Base-by-base conservation (phyloP, 2,888 invertebrate genomes). In the Autographa pulchrina region DNA sequence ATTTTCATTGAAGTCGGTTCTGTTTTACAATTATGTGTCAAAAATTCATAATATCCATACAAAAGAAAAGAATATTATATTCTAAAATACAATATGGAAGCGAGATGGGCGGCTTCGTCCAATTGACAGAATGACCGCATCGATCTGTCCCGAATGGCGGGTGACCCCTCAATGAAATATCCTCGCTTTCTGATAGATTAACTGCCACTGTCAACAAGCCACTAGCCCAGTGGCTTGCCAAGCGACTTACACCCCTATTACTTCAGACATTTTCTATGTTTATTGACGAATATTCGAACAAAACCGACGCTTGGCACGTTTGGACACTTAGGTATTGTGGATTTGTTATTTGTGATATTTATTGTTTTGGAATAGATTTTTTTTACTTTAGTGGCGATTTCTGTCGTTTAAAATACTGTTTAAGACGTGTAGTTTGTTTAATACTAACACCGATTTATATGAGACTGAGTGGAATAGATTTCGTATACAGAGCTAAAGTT, bases 151-250 rank as follows among this genome's bases (percentile, higher is more conserved):
- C 43, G 68, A 62, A 78, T 70, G 75, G 59, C 60, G 69, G 59
- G 72, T 65, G 74, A 35, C 70, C 77, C 70, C 72, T 74, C 73
- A 68, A 41, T 75, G 77, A 78, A 84, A 84, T 81, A 81, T 78
- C 77, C 59, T 63, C 70, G 74, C 63, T 61, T 78, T 67, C 66
- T 78, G 67, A 81, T 80, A 78, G 84, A 84, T 81, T 84, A 82
- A 69, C 58, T 74, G 71, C 61, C 59, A 56, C 68, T 61, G 70
- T 75, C 78, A 72, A 80, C 72, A 68, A 56, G 75, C 66, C 74
- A 52, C 65, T 43, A 65, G 70, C 64, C 66, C 74, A 52, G 68
- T 43, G 68, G 70, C 64, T 74, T 68, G 68, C 43, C 63, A 76
- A 41, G 25, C 61, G 62, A 65, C 68, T 59, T 65, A 80, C 72